These are phyloP conservation scores for Scortum barcoo DNA, from an alignment of 2,113 vertebrate genomes.

Conservation along the genomic window DNA sequence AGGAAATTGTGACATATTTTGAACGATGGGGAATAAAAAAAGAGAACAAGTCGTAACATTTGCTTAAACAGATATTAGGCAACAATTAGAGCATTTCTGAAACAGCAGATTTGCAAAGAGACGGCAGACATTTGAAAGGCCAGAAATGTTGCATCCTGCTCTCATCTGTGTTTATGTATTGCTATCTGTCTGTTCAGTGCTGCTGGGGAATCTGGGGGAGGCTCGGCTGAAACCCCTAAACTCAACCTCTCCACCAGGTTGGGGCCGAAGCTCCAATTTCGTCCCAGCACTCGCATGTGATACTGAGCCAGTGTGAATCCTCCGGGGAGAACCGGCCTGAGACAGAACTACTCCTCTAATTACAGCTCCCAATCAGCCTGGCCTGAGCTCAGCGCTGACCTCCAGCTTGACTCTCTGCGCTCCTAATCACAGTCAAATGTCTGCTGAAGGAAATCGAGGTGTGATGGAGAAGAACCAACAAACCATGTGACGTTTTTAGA, in stretches of 20 bases:
- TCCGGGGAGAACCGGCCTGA: slow-evolving; percentile 60
- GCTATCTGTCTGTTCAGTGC: not conserved
- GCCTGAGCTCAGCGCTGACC: slow-evolving; percentile 70
- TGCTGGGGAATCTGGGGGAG: slow-evolving; percentile 47
- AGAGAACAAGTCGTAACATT: not conserved
- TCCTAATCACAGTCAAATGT: slow-evolving; percentile 76
- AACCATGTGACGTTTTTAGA: slow-evolving; percentile 75
- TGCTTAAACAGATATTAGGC: not conserved
- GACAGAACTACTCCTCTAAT: slow-evolving; percentile 80
- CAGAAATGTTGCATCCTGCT: not conserved
- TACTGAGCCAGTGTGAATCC: slow-evolving; percentile 71
- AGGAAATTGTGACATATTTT: not conserved
- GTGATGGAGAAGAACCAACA: slow-evolving; percentile 75
- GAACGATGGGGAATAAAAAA: not conserved
- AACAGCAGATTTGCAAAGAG: not conserved
- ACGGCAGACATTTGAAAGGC: not conserved
- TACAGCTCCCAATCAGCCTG: slow-evolving; percentile 79
- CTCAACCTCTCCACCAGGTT: slow-evolving; percentile 43
- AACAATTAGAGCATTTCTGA: not conserved
- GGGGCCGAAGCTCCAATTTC: slow-evolving; percentile 72
- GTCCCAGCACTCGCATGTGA: slow-evolving; percentile 48
- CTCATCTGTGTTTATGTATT: slow-evolving; percentile 12
- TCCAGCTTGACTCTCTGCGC: slow-evolving; percentile 45
- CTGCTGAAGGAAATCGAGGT: slow-evolving; percentile 72
- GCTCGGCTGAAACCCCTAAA: slow-evolving; percentile 52